phyloP scores from a whole-genome alignment of 2,797 vertebrate species.

The Merluccius polli region DNA sequence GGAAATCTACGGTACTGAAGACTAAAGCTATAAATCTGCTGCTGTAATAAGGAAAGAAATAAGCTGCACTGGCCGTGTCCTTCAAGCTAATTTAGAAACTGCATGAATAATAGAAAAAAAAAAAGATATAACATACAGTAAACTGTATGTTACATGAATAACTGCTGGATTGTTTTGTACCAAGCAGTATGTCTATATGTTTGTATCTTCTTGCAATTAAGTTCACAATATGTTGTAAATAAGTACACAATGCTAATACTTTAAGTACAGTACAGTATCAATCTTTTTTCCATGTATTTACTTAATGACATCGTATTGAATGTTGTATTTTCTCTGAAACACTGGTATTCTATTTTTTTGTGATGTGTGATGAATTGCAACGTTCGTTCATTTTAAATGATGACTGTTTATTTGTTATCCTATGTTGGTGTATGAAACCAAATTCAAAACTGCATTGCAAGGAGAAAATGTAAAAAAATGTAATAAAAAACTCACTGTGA shows the following conservation, averaged over 20 bases:
- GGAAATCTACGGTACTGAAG: constrained; percentile 1
- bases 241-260: not conserved
- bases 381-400: not conserved
- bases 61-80: not conserved
- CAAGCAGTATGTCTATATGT: not conserved
- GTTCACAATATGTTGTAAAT: not conserved
- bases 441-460: constrained; percentile 10
- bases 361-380: not conserved
- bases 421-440: not conserved
- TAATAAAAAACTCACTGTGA: constrained; percentile 25
- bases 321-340: not conserved
- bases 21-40: not conserved
- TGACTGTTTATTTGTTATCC: not conserved
- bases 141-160: not conserved
- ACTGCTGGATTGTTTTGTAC: not conserved
- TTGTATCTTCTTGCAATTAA: not conserved
- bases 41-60: not conserved
- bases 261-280: not conserved
- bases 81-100: not conserved
- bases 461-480: constrained; percentile 2
- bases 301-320: not conserved
- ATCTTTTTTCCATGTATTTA: not conserved
- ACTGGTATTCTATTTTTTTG: not conserved
- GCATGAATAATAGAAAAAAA: not conserved
- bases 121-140: not conserved